Evolutionary conservation across 2,113 vertebrate genomes (phyloP).

Genomic region (Nycticryphes semicollaris): DNA sequence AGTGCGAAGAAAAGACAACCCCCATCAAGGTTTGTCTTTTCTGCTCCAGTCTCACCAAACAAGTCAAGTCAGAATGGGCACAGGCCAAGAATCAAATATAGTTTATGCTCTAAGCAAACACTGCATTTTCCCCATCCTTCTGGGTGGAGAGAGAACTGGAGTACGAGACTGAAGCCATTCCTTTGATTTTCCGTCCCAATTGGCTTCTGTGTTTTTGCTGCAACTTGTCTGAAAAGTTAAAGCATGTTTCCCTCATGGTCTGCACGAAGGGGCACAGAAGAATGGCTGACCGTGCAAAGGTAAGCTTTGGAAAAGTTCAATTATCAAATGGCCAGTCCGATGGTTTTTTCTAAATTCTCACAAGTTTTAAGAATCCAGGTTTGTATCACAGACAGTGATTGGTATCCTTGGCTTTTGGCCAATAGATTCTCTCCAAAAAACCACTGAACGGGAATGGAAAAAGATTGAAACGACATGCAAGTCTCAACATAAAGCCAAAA

Average conservation of each 20-base stretch:
- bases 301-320: neutral
- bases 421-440: neutral
- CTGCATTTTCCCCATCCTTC: neutral
- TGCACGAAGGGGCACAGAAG: neutral
- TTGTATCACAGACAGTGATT: neutral
- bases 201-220: neutral
- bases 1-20: neutral
- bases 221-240: neutral
- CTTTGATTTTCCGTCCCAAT: neutral
- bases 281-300: neutral
- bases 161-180: neutral
- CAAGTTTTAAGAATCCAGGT: neutral
- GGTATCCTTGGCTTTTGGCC: neutral
- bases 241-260: neutral
- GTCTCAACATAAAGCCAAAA: neutral
- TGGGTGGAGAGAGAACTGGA: neutral
- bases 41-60: neutral
- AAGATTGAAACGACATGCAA: neutral
- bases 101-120: neutral
- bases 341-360: neutral
- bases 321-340: neutral
- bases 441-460: neutral
- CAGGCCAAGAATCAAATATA: neutral
- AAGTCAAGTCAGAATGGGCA: neutral
- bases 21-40: neutral